A percentile compares a stretch with the other conserved stretches of the same genome.
Conservation (phyloP, 1,140 invertebrate species). For the Dryas iulia region DNA sequence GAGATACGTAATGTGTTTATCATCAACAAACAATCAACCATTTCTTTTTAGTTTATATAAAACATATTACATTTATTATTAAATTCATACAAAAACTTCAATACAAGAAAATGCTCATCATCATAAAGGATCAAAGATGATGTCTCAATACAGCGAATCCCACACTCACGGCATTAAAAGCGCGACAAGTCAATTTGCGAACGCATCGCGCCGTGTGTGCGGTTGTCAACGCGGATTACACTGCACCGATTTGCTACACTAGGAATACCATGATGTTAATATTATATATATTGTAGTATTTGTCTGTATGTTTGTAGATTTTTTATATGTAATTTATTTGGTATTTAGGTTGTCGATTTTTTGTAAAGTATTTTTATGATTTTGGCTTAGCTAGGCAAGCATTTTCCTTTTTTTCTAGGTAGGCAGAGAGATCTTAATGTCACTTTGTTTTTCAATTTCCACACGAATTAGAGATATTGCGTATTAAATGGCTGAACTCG, state of each 20-base stretch:
- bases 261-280: conserved; percentile 4
- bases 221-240: conserved; percentile 24
- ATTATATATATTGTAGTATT: neutral
- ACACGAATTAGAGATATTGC: no score
- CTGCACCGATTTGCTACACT: conserved; percentile 10
- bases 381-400: no score
- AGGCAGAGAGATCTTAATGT: no score
- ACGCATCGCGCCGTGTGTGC: conserved; percentile 20
- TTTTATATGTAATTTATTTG: no score
- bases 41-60: neutral
- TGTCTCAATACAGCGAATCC: conserved; percentile 15
- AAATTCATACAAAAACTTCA: neutral
- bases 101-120: conserved; percentile 2
- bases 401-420: no score
- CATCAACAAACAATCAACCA: no score
- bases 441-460: no score
- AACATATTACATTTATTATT: neutral
- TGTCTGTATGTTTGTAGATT: no score
- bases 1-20: no score
- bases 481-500: no score
- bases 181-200: conserved; percentile 44
- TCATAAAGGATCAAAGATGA: conserved; percentile 1
- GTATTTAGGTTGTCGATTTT: no score
- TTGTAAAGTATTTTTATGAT: no score
- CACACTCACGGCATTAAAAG: conserved; percentile 19